Percentiles rank a stretch among this genome's conserved stretches.
These are phyloP conservation scores for Calephelis virginiensis DNA, from an alignment of 1,140 invertebrate genomes.

Conservation along the genomic window DNA sequence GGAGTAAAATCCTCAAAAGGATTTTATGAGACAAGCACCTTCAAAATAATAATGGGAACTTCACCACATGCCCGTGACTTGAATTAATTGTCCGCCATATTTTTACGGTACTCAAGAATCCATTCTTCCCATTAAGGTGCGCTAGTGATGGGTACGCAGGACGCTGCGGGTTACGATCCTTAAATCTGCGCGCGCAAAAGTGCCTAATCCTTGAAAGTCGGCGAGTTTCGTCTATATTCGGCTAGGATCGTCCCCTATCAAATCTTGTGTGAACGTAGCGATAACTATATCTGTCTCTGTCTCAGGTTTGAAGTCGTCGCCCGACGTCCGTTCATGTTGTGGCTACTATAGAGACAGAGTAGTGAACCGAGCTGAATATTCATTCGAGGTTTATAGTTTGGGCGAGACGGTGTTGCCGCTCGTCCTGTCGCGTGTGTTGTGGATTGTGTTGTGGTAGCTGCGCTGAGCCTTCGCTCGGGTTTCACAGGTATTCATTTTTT, in stretches of 20 bases:
- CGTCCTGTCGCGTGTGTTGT: conserved; percentile 71
- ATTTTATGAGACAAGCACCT: no score
- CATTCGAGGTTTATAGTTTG: conserved; percentile 60
- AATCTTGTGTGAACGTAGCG: conserved; percentile 11
- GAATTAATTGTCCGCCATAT: conserved; percentile 27
- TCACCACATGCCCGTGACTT: neutral
- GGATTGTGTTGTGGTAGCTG: conserved; percentile 60
- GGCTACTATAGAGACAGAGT: conserved; percentile 36
- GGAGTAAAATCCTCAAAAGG: no score
- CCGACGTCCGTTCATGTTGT: conserved; percentile 66
- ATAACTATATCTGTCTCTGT: conserved; percentile 32
- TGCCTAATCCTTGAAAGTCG: conserved; percentile 43
- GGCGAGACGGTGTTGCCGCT: conserved; percentile 67
- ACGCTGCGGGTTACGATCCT: conserved; percentile 23
- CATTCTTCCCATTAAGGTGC: conserved; percentile 26
- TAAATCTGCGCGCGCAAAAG: conserved; percentile 59
- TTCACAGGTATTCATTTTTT: conserved; percentile 52
- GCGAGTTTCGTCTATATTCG: conserved; percentile 36
- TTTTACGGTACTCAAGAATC: conserved; percentile 26
- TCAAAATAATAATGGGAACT: neutral
- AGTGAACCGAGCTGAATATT: conserved; percentile 40
- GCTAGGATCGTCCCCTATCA: conserved; percentile 34
- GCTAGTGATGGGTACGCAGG: conserved; percentile 30
- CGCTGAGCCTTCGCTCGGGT: conserved; percentile 45
- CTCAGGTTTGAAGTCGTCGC: conserved; percentile 54